Percentiles rank a stretch among this genome's conserved stretches.
Evolutionary conservation across 2,113 vertebrate genomes (phyloP).

Genomic region (Cygnus atratus): DNA sequence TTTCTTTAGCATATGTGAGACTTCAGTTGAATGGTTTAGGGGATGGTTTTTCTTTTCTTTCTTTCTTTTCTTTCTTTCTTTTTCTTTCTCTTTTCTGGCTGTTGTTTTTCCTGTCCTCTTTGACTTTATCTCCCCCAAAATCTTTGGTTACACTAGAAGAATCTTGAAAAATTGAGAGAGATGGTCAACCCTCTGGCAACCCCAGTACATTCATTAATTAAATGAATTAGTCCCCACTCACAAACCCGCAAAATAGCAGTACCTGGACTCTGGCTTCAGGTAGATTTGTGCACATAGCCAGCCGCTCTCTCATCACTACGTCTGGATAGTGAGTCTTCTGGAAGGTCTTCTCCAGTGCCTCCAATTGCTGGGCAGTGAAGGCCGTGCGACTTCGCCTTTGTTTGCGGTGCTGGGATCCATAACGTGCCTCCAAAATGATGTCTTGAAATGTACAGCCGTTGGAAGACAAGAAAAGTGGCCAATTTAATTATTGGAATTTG

Average conservation of each 20-base stretch:
- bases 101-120: neutral
- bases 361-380: conserved; percentile 97
- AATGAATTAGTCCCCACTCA: neutral
- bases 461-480: conserved; percentile 87
- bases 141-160: neutral
- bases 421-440: conserved; percentile 99
- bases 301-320: conserved; percentile 96
- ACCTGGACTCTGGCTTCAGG: conserved; percentile 98
- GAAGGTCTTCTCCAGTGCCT: conserved; percentile 98
- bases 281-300: conserved; percentile 99
- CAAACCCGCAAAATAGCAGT: neutral
- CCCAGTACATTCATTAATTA: neutral
- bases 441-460: conserved; percentile 99
- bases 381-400: conserved; percentile 95
- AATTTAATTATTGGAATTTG: conserved; percentile 90
- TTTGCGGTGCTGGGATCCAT: conserved; percentile 98
- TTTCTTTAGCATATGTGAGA: conserved; percentile 30
- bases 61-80: neutral
- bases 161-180: neutral
- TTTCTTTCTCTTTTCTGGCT: neutral
- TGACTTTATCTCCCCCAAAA: neutral
- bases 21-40: neutral
- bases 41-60: neutral
- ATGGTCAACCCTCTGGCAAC: neutral
- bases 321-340: conserved; percentile 99